Percentiles rank a stretch among this genome's conserved stretches.
Evolutionary conservation across 2,797 vertebrate species (phyloP).

Genomic region (Myotis planiceps): DNA sequence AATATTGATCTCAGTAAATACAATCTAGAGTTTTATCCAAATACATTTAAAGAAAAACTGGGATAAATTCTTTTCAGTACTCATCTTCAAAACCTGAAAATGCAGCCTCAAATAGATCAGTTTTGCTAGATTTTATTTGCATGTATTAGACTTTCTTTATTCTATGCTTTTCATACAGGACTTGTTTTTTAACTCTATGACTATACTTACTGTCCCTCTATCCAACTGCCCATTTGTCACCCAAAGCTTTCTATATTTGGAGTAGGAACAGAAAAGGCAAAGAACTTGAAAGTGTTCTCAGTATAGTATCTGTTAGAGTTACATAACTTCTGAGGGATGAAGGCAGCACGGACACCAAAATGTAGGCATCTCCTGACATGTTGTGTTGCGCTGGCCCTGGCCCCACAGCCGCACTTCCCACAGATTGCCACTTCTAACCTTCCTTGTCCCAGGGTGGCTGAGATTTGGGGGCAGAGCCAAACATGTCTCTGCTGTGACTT

Average conservation of each 20-base stretch:
- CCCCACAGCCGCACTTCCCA: neutral
- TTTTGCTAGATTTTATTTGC: neutral
- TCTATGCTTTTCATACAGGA: neutral
- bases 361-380: neutral
- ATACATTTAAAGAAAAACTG: neutral
- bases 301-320: neutral
- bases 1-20: neutral
- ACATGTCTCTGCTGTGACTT: neutral
- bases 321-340: neutral
- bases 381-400: accelerated
- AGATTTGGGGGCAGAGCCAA: neutral
- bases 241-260: neutral
- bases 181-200: neutral
- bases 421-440: neutral
- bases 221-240: neutral
- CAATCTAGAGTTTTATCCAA: neutral
- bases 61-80: neutral
- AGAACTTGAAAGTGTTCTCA: neutral
- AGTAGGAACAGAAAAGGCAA: neutral
- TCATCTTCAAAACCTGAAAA: slow-evolving; percentile 3
- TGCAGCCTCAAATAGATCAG: neutral
- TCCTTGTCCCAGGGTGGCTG: neutral
- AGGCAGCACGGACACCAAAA: accelerated
- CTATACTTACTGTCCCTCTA: neutral
- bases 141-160: neutral